Conservation (phyloP, 2,113 vertebrate species). For the Ahaetulla prasina region DNA sequence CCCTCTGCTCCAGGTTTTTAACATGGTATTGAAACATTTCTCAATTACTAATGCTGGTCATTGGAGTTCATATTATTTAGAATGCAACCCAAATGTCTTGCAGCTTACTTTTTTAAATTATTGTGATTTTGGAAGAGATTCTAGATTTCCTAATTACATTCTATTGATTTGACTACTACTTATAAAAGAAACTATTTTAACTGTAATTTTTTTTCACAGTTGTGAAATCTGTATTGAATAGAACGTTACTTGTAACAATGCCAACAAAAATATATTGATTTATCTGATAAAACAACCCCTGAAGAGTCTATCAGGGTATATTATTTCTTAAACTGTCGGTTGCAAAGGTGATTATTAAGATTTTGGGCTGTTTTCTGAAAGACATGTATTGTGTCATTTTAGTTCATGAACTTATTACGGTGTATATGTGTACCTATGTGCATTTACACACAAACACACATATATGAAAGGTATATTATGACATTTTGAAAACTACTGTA, state of each 20-base stretch:
- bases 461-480: neutral
- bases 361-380: slow-evolving; percentile 43
- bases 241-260: slow-evolving; percentile 25
- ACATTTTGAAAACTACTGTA: neutral
- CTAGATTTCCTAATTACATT: slow-evolving; percentile 3
- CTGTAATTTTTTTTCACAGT: slow-evolving; percentile 24
- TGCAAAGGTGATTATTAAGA: slow-evolving; percentile 46
- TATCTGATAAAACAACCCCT: slow-evolving; percentile 42
- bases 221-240: slow-evolving; percentile 40
- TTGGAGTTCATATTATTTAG: slow-evolving; percentile 22
- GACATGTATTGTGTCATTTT: neutral
- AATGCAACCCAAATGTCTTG: neutral
- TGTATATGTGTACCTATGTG: slow-evolving; percentile 22
- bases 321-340: slow-evolving; percentile 55
- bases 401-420: neutral
- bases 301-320: slow-evolving; percentile 45
- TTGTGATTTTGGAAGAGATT: slow-evolving; percentile 27
- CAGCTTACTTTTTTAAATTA: slow-evolving; percentile 38
- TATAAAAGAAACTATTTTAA: slow-evolving; percentile 9
- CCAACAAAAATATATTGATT: slow-evolving; percentile 46
- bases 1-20: slow-evolving; percentile 7
- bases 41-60: slow-evolving; percentile 6
- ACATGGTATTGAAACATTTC: slow-evolving; percentile 20
- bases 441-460: neutral
- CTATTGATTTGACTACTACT: slow-evolving; percentile 26